Percentiles rank a stretch among this genome's conserved stretches.
These are phyloP conservation scores for Agonopterix heracliana DNA, from an alignment of 2,888 invertebrate species.

Conservation along the genomic window DNA sequence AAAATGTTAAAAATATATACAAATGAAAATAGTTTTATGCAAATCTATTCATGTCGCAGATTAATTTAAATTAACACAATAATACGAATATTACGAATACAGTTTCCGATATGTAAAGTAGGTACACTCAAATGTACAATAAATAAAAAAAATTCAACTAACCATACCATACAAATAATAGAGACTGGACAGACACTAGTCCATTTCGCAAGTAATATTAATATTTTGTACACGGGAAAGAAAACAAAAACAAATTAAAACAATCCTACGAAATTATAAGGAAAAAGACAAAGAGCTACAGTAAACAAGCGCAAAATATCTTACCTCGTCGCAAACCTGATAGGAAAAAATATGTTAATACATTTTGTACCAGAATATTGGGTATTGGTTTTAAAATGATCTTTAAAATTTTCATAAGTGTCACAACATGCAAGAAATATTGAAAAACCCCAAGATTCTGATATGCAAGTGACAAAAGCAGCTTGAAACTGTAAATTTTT, in stretches of 20 bases:
- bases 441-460: conserved; percentile 14
- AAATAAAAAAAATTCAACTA: too few species aligned
- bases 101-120: too few species aligned
- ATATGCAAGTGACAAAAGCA: conserved; percentile 18
- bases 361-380: conserved; percentile 27
- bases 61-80: too few species aligned
- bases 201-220: too few species aligned
- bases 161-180: too few species aligned
- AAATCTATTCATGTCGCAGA: too few species aligned
- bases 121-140: too few species aligned
- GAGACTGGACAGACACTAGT: too few species aligned
- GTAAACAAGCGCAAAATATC: conserved; percentile 54
- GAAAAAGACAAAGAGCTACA: conserved; percentile 41
- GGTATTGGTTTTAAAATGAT: conserved; percentile 4
- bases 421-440: background rate
- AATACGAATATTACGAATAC: too few species aligned
- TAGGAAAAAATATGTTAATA: conserved; percentile 44
- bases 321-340: conserved; percentile 68
- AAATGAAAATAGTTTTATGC: too few species aligned
- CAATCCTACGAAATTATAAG: conserved; percentile 18
- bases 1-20: too few species aligned
- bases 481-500: conserved; percentile 17
- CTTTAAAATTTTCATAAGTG: background rate
- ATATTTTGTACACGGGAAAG: background rate
- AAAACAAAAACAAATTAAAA: conserved; percentile 17